Conservation (phyloP, 2,888 invertebrate species). For the Tridacna gigas region DNA sequence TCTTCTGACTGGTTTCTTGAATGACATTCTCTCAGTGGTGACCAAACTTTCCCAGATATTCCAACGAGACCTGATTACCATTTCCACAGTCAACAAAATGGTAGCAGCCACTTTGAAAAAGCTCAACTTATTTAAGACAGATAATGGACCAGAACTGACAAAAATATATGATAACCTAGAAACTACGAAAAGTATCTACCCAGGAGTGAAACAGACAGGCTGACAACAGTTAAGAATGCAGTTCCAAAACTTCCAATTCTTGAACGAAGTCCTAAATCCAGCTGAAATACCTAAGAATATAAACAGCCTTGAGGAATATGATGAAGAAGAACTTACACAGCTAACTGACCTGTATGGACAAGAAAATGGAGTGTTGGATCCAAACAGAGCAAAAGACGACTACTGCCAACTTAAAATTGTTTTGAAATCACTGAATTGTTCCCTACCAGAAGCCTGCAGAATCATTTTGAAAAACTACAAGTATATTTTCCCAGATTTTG, state of each 20-base stretch:
- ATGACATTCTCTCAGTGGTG: conserved; percentile 27
- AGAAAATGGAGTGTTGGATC: conserved; percentile 8
- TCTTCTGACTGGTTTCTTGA: conserved; percentile 34
- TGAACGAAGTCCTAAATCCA: too few relatives aligned
- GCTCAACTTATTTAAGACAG: not conserved
- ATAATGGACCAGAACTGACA: not conserved
- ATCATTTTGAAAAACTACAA: not conserved
- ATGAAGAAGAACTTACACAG: conserved; percentile 8
- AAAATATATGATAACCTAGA: not conserved
- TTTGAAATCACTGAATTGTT: not conserved
- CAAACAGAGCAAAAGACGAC: not conserved
- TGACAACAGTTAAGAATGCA: conserved; percentile 28
- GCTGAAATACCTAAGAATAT: conserved; percentile 14
- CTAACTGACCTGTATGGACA: not conserved
- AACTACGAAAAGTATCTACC: conserved; percentile 7
- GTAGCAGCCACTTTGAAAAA: not conserved
- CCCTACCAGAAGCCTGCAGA: conserved; percentile 1
- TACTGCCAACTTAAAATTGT: not conserved
- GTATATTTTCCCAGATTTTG: too few relatives aligned
- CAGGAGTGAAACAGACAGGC: conserved; percentile 36
- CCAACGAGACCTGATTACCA: conserved; percentile 29
- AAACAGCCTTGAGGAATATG: not conserved
- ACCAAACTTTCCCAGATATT: conserved; percentile 21
- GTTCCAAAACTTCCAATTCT: too few relatives aligned
- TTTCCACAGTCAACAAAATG: conserved; percentile 27